A percentile compares a stretch with the other conserved stretches of the same genome.
Conservation (phyloP, 1,140 invertebrate genomes). For the Nymphalis io region DNA sequence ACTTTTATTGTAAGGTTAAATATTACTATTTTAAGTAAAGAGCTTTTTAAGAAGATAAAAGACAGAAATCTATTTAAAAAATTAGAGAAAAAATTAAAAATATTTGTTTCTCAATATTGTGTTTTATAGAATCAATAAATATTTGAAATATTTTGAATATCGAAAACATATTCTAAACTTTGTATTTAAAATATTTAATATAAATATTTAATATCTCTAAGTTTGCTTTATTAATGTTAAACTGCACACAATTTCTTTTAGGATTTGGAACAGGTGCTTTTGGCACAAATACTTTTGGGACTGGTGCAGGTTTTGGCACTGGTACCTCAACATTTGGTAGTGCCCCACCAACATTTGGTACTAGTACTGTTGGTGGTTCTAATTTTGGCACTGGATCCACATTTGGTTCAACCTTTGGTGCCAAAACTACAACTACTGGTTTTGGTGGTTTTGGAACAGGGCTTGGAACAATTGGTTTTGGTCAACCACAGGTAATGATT, state of each 20-base stretch:
- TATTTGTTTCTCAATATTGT: too few species aligned
- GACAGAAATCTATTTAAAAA: too few species aligned
- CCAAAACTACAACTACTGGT: conserved; percentile 74
- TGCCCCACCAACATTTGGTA: conserved; percentile 62
- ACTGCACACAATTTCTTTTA: conserved; percentile 30
- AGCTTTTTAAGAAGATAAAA: too few species aligned
- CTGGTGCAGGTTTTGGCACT: conserved; percentile 56
- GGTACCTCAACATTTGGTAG: conserved; percentile 61
- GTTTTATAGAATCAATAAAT: too few species aligned
- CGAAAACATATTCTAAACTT: too few species aligned
- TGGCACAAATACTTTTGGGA: conserved; percentile 58
- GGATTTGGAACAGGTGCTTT: conserved; percentile 69
- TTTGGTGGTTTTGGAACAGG: conserved; percentile 80
- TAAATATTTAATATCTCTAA: too few species aligned
- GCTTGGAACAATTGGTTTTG: conserved; percentile 56
- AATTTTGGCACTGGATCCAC: conserved; percentile 56
- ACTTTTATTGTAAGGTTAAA: too few species aligned
- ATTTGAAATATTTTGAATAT: too few species aligned
- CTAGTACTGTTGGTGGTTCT: conserved; percentile 53
- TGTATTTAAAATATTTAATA: too few species aligned
- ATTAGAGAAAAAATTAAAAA: too few species aligned
- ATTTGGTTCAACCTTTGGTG: conserved; percentile 74
- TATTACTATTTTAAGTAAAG: too few species aligned
- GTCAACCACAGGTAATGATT: conserved; percentile 51
- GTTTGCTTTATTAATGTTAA: neutral